These are phyloP conservation scores for Melanargia galathea DNA, from an alignment of 2,888 invertebrate genomes.

Conservation along the genomic window DNA sequence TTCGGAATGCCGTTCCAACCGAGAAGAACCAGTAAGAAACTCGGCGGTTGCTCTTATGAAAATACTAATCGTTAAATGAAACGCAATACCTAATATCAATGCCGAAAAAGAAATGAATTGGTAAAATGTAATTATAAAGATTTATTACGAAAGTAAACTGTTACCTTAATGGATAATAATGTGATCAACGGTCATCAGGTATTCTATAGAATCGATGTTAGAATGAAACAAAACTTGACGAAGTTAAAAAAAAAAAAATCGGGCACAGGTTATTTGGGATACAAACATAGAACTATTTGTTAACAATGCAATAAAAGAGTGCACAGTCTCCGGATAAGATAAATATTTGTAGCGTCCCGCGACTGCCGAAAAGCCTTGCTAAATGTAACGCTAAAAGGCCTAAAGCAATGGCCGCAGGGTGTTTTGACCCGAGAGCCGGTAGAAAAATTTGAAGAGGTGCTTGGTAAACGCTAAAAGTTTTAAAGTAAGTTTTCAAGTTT, in stretches of 20 bases:
- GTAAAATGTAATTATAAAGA: too few relatives aligned
- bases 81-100: too few relatives aligned
- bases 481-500: too few relatives aligned
- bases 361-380: conserved; percentile 49
- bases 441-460: not conserved
- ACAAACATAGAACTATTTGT: conserved; percentile 54
- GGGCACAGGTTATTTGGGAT: conserved; percentile 17
- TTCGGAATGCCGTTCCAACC: too few relatives aligned
- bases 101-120: too few relatives aligned
- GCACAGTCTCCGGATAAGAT: conserved; percentile 56
- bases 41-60: too few relatives aligned
- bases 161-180: not conserved
- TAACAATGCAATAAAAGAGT: conserved; percentile 71
- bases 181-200: too few relatives aligned
- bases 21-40: too few relatives aligned
- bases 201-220: not conserved
- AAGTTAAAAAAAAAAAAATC: conserved; percentile 2
- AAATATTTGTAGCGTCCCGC: conserved; percentile 66
- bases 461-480: not conserved
- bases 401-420: conserved; percentile 63
- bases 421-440: conserved; percentile 24
- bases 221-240: not conserved
- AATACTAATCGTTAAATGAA: too few relatives aligned
- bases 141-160: too few relatives aligned
- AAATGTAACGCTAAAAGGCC: conserved; percentile 68